These are phyloP conservation scores for Calcarius lapponicus DNA, from an alignment of 2,797 vertebrate genomes.

Conservation along the genomic window DNA sequence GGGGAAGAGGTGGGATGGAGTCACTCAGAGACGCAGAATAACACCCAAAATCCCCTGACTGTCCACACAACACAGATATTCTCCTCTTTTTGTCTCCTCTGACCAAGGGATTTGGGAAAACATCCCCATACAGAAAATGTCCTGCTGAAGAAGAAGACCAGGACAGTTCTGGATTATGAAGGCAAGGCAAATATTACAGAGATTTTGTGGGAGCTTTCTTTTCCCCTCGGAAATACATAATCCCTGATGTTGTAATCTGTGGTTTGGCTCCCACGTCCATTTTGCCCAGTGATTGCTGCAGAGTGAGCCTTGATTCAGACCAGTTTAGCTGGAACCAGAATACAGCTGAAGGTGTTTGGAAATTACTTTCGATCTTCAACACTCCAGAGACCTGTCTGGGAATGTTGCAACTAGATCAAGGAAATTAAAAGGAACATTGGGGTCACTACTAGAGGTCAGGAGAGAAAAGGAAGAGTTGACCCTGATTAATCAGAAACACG, in stretches of 20 bases:
- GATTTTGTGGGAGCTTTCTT: neutral
- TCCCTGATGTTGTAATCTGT: constrained; percentile 15
- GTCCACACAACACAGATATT: fast-evolving
- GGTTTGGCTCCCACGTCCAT: neutral
- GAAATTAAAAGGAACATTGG: constrained; percentile 61
- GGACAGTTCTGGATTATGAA: neutral
- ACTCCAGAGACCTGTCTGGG: constrained; percentile 51
- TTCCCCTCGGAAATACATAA: constrained; percentile 10
- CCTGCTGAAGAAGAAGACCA: neutral
- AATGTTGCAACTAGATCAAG: constrained; percentile 58
- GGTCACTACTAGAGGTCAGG: constrained; percentile 39
- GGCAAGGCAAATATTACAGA: neutral
- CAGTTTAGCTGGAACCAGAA: constrained; percentile 25
- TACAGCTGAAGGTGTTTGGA: constrained; percentile 36
- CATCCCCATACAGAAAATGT: neutral
- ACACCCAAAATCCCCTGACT: neutral
- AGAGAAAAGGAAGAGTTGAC: constrained; percentile 27
- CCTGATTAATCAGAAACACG: constrained; percentile 39
- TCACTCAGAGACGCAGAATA: neutral
- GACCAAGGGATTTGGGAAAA: neutral
- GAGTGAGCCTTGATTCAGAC: neutral
- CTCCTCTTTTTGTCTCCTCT: neutral
- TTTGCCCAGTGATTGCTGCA: neutral
- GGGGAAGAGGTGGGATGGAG: neutral
- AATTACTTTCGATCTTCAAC: constrained; percentile 34